A percentile compares a stretch with the other conserved stretches of the same genome.
These are phyloP conservation scores for Pterocles gutturalis DNA, from an alignment of 2,113 vertebrate genomes.

Conservation along the genomic window DNA sequence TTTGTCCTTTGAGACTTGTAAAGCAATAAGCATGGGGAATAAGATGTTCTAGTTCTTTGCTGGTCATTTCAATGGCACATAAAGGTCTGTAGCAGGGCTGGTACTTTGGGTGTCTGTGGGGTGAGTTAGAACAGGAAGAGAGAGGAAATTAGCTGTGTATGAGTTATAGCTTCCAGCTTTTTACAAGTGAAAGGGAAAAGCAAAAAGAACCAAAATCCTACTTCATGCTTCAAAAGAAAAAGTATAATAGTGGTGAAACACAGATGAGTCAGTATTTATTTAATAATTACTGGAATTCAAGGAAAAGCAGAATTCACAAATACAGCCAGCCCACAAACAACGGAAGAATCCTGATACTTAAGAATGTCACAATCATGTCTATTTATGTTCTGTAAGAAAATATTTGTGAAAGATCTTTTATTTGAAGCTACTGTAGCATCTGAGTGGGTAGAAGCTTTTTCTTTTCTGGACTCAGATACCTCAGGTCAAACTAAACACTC, in stretches of 20 bases:
- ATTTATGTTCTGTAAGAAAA: slow-evolving; percentile 56
- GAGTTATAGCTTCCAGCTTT: slow-evolving; percentile 18
- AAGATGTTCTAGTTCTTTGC: neutral
- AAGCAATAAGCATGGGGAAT: neutral
- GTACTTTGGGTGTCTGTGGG: neutral
- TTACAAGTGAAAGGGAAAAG: slow-evolving; percentile 21
- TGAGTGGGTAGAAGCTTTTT: neutral
- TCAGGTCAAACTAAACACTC: neutral
- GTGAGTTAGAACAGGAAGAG: neutral
- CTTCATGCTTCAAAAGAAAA: slow-evolving; percentile 18
- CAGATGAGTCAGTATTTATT: slow-evolving; percentile 66
- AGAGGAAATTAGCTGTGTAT: neutral
- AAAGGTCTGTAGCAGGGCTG: neutral
- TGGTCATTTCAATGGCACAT: neutral
- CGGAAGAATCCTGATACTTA: neutral
- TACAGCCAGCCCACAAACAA: slow-evolving; percentile 11
- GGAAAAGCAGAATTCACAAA: slow-evolving; percentile 49
- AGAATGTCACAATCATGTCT: neutral
- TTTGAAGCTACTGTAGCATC: neutral
- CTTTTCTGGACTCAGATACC: neutral
- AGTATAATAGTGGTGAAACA: slow-evolving; percentile 5
- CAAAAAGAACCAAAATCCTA: neutral
- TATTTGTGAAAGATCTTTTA: slow-evolving; percentile 32
- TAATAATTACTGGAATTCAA: slow-evolving; percentile 61
- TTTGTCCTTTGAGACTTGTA: neutral